Evolutionary conservation across 2,113 vertebrate genomes (phyloP), one percentile per base, ranked within the genome.

Genomic region (Tringa solitaria): DNA sequence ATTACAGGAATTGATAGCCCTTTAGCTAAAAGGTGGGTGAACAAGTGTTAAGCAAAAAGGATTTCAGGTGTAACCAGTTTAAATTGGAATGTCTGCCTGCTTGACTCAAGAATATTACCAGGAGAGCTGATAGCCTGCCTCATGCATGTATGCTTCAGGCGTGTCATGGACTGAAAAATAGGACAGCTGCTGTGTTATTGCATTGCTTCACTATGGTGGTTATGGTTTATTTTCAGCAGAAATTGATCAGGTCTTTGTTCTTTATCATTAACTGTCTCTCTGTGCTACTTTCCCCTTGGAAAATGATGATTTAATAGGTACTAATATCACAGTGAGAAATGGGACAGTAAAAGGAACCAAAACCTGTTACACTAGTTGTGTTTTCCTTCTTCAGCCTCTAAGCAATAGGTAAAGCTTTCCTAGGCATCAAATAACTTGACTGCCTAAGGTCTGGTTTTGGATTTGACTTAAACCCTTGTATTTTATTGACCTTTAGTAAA

Each of bases 1-100:
- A 21, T 24, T 92, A n/a, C 35, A 68, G 64, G 73, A 91, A 89
- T 64, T 89, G 89, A 77, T 64, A 96, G 74, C 35, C n/a, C 48
- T 90, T 30, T 54, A 95, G 83, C n/a, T 77, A 79, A 83, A 94
- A 87, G 53, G 56, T 80, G 46, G 9, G 37, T 72, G 48, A 92
- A 78, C 32, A 92, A 91, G n/a, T 48, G 57, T 37, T 85, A 69
- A 85, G 75, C 43, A 88, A 75, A 97, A 91, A 57, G 35, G 77
- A 89, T 89, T 89, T 96, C 92, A 93, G 60, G 88, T 95, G 95
- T 92, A 96, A 84, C 90, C 4, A 0, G 48, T 74, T 94, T 86
- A 96, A 95, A 89, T 91, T 94, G 93, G 79, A 93, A 88, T 77
- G 45, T 81, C 85, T 93, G 85, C 83, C 64, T 96, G 59, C 73